A percentile compares a stretch with the other conserved stretches of the same genome.
phyloP scores from a whole-genome alignment of 1,140 invertebrate species.

The Reticulitermes speratus region DNA sequence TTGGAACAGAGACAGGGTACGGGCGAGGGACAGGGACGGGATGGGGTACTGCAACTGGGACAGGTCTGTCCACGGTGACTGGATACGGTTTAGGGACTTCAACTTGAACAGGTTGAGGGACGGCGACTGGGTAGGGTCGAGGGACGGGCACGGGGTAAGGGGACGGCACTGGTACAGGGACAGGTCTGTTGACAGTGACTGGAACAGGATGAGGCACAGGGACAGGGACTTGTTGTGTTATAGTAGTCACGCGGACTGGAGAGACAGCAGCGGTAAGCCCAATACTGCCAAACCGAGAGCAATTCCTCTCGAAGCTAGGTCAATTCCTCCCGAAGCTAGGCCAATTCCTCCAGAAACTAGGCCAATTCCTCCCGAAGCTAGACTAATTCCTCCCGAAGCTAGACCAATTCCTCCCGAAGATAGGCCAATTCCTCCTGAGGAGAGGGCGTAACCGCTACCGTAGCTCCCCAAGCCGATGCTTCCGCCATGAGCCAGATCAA shows the following conservation, averaged over 20 bases:
- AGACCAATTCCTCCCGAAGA: neutral
- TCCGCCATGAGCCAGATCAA: neutral
- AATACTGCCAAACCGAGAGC: too few species aligned
- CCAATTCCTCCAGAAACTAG: too few species aligned
- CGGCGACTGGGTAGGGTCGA: neutral
- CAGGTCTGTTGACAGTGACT: too few species aligned
- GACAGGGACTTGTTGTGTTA: too few species aligned
- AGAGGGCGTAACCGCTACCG: neutral
- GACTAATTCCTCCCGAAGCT: too few species aligned
- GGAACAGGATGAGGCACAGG: too few species aligned
- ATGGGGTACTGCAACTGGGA: neutral
- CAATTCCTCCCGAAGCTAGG: neutral
- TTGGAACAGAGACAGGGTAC: conserved; percentile 23
- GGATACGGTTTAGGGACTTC: neutral
- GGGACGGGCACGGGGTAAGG: conserved; percentile 12
- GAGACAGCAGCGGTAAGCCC: too few species aligned
- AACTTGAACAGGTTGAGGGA: conserved; percentile 5
- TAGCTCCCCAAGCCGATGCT: too few species aligned
- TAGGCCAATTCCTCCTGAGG: neutral
- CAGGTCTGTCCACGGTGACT: neutral
- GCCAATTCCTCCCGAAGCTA: too few species aligned
- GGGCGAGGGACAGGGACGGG: conserved; percentile 20
- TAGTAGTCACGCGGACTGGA: too few species aligned
- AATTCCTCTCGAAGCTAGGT: neutral
- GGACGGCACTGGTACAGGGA: conserved; percentile 5